phyloP scores from a whole-genome alignment of 2,797 vertebrate genomes.

The Fringilla coelebs region DNA sequence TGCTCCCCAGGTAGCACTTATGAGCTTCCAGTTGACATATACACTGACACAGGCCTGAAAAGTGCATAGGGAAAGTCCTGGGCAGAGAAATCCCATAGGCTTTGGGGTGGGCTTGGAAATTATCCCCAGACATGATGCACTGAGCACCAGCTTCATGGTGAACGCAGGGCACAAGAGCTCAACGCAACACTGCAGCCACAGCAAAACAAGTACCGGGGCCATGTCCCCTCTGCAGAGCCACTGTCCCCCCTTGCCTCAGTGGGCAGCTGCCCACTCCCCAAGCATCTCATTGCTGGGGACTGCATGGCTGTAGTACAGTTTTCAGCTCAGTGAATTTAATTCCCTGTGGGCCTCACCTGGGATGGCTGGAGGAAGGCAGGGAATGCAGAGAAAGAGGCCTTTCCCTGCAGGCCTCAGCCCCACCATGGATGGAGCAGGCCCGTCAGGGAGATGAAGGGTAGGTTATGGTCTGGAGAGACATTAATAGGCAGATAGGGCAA shows the following conservation, averaged over 20 bases:
- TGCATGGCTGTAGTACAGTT: accelerated
- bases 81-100: background rate
- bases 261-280: background rate
- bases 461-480: background rate
- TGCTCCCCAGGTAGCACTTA: background rate
- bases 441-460: accelerated
- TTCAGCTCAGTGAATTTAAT: background rate
- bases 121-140: background rate
- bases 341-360: background rate
- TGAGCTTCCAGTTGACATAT: background rate
- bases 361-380: too few relatives aligned
- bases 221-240: background rate
- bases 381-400: background rate
- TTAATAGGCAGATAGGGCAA: background rate
- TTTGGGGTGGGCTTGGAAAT: background rate
- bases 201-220: background rate
- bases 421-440: background rate
- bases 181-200: background rate
- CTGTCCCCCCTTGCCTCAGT: accelerated
- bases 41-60: background rate
- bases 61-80: accelerated
- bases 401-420: background rate
- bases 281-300: accelerated
- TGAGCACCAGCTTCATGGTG: background rate
- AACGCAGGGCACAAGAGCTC: background rate